Conservation (phyloP, 2,113 vertebrate species). For the Pseudorasbora parva region DNA sequence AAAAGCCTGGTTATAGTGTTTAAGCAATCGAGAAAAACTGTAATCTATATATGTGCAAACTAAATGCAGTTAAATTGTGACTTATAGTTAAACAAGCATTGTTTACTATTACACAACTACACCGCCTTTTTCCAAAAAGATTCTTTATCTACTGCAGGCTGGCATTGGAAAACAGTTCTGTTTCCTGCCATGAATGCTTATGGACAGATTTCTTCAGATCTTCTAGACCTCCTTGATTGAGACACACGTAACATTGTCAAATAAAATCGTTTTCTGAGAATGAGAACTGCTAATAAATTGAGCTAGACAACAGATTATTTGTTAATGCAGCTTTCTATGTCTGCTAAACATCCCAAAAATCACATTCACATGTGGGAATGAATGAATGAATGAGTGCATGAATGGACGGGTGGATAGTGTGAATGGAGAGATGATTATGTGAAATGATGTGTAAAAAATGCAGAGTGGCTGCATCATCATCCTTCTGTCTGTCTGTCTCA, state of each 20-base stretch:
- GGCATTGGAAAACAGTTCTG: not conserved
- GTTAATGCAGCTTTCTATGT: not conserved
- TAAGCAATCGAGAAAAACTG: too few species aligned
- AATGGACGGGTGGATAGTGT: not conserved
- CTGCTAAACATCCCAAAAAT: not conserved
- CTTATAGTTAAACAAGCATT: not conserved
- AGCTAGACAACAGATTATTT: not conserved
- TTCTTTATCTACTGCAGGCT: not conserved
- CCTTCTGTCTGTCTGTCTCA: constrained; percentile 5
- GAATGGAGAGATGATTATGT: not conserved
- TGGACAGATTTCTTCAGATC: not conserved
- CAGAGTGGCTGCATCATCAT: not conserved
- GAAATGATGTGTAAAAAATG: not conserved
- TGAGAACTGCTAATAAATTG: not conserved
- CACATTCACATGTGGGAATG: not conserved
- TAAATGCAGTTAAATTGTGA: not conserved
- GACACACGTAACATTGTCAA: not conserved
- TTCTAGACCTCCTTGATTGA: not conserved
- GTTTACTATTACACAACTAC: not conserved
- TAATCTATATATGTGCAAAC: not conserved
- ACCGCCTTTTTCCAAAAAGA: not conserved
- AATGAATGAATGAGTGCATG: not conserved
- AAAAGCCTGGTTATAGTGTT: too few species aligned
- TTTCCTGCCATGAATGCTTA: not conserved
- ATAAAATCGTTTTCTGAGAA: not conserved